Evolutionary conservation across 2,797 vertebrate genomes (phyloP).

Genomic region (Acanthurus tractus): DNA sequence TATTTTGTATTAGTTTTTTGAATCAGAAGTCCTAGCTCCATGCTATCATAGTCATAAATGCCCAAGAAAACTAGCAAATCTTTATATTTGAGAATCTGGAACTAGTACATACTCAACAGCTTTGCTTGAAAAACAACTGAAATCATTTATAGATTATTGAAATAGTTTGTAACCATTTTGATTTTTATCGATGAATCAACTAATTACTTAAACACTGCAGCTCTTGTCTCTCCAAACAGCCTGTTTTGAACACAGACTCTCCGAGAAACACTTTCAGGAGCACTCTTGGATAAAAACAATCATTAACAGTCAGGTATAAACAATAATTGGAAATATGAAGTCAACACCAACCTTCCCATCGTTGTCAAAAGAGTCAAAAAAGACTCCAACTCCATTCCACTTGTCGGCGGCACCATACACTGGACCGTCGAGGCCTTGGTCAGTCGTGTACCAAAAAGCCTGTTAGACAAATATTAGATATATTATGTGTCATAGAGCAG

Average conservation of each 20-base stretch:
- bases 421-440: conserved; percentile 93
- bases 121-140: too few relatives aligned
- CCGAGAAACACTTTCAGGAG: neutral
- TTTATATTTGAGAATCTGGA: too few relatives aligned
- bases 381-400: conserved; percentile 96
- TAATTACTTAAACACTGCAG: too few relatives aligned
- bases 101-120: too few relatives aligned
- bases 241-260: neutral
- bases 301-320: neutral
- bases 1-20: too few relatives aligned
- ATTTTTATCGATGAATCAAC: too few relatives aligned
- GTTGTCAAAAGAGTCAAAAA: conserved; percentile 99
- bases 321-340: neutral
- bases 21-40: too few relatives aligned
- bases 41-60: too few relatives aligned
- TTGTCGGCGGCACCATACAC: conserved; percentile 94
- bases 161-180: too few relatives aligned
- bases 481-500: neutral
- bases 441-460: conserved; percentile 94
- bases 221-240: neutral
- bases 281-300: neutral
- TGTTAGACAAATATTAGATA: conserved; percentile 60
- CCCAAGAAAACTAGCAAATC: too few relatives aligned
- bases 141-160: too few relatives aligned
- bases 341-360: conserved; percentile 93